These are phyloP conservation scores for Otus sunia DNA, from an alignment of 2,113 vertebrate species.

Conservation along the genomic window DNA sequence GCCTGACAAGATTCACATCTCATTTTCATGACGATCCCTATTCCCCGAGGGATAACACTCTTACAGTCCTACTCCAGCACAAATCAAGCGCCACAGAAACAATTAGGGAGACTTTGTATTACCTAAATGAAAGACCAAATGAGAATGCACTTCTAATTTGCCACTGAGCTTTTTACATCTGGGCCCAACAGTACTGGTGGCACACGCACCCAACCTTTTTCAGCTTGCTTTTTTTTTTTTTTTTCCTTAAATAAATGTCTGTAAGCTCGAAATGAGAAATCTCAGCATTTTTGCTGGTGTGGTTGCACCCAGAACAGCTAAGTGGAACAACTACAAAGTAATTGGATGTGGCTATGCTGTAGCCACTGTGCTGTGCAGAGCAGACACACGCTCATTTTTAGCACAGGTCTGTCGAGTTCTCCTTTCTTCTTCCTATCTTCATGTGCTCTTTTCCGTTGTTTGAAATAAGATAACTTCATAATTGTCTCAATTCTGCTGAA, in stretches of 20 bases:
- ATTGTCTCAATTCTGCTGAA: background rate
- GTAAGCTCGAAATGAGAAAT: background rate
- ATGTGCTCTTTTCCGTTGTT: background rate
- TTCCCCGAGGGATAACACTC: background rate
- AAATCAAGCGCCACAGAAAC: background rate
- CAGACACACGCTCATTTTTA: background rate
- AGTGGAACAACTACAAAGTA: background rate
- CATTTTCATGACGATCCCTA: background rate
- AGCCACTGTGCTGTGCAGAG: background rate
- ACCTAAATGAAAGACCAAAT: slow-evolving; percentile 8
- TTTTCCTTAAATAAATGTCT: background rate
- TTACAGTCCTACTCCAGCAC: background rate
- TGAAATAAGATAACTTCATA: background rate
- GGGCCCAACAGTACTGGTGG: background rate
- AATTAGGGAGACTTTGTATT: slow-evolving; percentile 25
- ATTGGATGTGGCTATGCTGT: background rate
- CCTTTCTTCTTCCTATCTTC: background rate
- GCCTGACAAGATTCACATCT: slow-evolving; percentile 19
- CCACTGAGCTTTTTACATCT: background rate
- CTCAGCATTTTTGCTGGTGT: background rate
- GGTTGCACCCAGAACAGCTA: background rate
- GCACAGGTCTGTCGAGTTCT: background rate
- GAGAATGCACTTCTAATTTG: background rate
- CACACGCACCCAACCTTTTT: background rate
- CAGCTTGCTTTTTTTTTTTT: background rate